phyloP scores from a whole-genome alignment of 1,140 invertebrate genomes.

The Phenacoccus solenopsis region DNA sequence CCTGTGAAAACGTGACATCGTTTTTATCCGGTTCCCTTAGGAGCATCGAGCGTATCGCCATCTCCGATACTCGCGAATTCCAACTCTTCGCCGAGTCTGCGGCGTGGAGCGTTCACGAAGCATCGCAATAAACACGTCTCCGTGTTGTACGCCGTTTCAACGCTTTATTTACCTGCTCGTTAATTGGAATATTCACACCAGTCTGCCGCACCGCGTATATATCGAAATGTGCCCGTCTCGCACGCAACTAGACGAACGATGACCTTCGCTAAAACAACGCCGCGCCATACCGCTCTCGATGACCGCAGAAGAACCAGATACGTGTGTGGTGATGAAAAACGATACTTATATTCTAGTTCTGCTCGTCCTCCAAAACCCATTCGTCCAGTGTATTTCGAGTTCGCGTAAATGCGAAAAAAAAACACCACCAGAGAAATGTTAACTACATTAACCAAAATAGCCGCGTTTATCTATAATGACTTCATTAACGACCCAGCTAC shows the following conservation, averaged over 20 bases:
- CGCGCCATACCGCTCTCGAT: neutral
- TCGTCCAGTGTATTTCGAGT: no score
- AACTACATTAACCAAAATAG: no score
- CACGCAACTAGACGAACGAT: conserved; percentile 1
- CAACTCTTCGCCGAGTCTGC: neutral
- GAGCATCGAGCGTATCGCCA: neutral
- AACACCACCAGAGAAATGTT: no score
- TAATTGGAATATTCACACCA: conserved; percentile 14
- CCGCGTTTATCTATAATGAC: no score
- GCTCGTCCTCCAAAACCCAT: no score
- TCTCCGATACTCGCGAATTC: neutral
- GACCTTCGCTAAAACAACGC: neutral
- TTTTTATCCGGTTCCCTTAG: neutral
- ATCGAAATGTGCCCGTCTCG: neutral
- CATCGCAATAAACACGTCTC: neutral
- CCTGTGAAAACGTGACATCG: conserved; percentile 8
- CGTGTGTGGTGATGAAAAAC: neutral
- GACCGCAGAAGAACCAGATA: no score
- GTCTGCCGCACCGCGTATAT: neutral
- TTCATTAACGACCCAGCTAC: no score
- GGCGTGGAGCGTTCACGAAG: no score
- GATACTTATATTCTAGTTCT: no score
- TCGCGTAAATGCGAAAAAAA: no score
- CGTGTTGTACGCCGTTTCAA: neutral
- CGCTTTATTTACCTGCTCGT: conserved; percentile 14